Percentiles rank a stretch among this genome's conserved stretches.
These are phyloP conservation scores for Amphimallon solstitiale DNA, from an alignment of 2,888 invertebrate species.

Conservation along the genomic window DNA sequence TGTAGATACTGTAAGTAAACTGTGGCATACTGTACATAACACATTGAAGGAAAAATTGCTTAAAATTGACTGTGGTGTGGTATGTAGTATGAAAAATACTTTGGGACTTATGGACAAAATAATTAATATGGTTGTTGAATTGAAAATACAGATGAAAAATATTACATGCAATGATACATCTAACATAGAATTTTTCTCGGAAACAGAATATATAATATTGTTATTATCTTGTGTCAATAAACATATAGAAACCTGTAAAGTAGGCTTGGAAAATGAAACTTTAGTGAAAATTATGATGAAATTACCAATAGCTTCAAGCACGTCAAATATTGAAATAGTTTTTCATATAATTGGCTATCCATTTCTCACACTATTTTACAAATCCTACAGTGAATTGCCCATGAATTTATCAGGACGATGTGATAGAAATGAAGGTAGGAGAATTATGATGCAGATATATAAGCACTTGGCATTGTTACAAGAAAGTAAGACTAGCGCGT, in stretches of 20 bases:
- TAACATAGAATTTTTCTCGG: conserved; percentile 26
- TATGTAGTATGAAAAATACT: conserved; percentile 23
- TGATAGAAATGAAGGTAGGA: conserved; percentile 38
- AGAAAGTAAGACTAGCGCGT: conserved; percentile 42
- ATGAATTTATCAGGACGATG: conserved; percentile 46
- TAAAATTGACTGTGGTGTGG: conserved; percentile 2
- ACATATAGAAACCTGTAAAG: conserved; percentile 31
- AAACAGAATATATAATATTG: conserved; percentile 28
- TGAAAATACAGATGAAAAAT: neutral
- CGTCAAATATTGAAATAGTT: conserved; percentile 51
- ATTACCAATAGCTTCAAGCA: conserved; percentile 46
- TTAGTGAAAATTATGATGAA: conserved; percentile 47
- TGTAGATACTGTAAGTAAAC: neutral
- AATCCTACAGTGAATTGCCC: conserved; percentile 46
- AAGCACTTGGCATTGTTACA: conserved; percentile 43
- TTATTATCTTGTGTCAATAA: conserved; percentile 32
- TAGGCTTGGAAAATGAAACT: conserved; percentile 9
- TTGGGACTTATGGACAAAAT: conserved; percentile 14
- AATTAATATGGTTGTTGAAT: neutral
- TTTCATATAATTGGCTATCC: conserved; percentile 52
- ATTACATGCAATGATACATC: neutral
- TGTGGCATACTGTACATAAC: neutral
- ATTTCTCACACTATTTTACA: conserved; percentile 44
- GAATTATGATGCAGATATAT: conserved; percentile 45
- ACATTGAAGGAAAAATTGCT: conserved; percentile 10